A percentile compares a stretch with the other conserved stretches of the same genome.
Evolutionary conservation across 2,888 invertebrate species (phyloP).

Genomic region (Rhopalosiphum nymphaeae): DNA sequence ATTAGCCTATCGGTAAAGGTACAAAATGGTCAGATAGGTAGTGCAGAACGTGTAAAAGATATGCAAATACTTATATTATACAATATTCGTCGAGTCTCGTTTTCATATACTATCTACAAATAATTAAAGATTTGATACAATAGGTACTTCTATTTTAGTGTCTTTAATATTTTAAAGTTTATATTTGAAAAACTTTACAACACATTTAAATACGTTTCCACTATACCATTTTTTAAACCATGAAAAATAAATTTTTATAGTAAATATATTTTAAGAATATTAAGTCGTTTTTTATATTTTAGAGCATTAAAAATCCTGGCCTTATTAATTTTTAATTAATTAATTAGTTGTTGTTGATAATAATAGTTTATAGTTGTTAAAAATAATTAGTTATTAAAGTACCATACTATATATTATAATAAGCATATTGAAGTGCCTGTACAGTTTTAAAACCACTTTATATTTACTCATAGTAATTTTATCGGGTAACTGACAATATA

Average conservation of each 20-base stretch:
- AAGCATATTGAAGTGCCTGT: not conserved
- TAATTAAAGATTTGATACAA: not conserved
- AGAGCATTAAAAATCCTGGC: not conserved
- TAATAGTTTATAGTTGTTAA: not conserved
- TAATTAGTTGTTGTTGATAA: not conserved
- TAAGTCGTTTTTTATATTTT: not conserved
- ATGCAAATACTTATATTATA: not conserved
- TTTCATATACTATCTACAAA: not conserved
- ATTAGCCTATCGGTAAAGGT: not conserved
- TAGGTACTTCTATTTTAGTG: not conserved
- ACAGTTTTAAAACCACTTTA: not conserved
- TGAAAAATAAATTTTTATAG: not conserved
- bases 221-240: not conserved
- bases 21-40: not conserved
- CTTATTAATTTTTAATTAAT: not conserved
- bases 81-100: not conserved
- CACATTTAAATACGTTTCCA: not conserved
- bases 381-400: not conserved
- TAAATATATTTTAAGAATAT: not conserved
- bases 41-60: not conserved
- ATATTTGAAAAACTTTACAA: not conserved
- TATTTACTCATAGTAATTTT: not conserved
- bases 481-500: not conserved
- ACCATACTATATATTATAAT: not conserved
- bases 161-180: not conserved